A percentile compares a stretch with the other conserved stretches of the same genome.
phyloP scores from a whole-genome alignment of 1,140 invertebrate species.

The Drosophila melanica region DNA sequence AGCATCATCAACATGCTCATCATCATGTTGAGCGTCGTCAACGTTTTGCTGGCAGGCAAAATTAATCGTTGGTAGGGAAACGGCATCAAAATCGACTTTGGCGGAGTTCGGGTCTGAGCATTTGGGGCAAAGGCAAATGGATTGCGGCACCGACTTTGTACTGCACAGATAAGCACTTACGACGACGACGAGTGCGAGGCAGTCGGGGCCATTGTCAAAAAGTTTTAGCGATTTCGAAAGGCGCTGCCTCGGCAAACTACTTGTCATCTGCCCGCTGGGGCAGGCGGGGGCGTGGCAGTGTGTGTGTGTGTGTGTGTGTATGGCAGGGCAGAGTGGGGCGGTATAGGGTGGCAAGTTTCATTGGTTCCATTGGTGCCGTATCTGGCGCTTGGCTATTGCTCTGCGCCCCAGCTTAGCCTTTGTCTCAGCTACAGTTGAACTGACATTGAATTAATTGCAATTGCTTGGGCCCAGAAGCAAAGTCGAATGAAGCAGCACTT shows the following conservation, averaged over 20 bases:
- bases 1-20: not conserved
- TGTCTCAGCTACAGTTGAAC: conserved; percentile 59
- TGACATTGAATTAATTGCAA: conserved; percentile 64
- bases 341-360: too few species aligned
- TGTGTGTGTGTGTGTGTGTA: too few species aligned
- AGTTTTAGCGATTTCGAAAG: conserved; percentile 61
- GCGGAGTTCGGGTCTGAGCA: conserved; percentile 3
- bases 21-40: conserved; percentile 1
- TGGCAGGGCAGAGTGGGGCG: too few species aligned
- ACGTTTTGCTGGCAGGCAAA: conserved; percentile 37
- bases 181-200: conserved; percentile 11
- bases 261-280: conserved; percentile 36
- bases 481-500: conserved; percentile 12
- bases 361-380: too few species aligned
- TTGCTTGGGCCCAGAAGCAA: conserved; percentile 18
- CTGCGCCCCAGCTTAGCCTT: conserved; percentile 44
- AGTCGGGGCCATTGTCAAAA: conserved; percentile 55
- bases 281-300: not conserved
- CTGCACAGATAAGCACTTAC: conserved; percentile 50
- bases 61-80: conserved; percentile 42
- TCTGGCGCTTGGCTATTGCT: conserved; percentile 7
- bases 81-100: conserved; percentile 32
- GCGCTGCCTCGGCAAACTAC: conserved; percentile 44
- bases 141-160: conserved; percentile 49
- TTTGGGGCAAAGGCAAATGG: conserved; percentile 40